Percentiles rank a stretch among this genome's conserved stretches.
Evolutionary conservation across 2,113 vertebrate species (phyloP).

Genomic region (Sylvia atricapilla): DNA sequence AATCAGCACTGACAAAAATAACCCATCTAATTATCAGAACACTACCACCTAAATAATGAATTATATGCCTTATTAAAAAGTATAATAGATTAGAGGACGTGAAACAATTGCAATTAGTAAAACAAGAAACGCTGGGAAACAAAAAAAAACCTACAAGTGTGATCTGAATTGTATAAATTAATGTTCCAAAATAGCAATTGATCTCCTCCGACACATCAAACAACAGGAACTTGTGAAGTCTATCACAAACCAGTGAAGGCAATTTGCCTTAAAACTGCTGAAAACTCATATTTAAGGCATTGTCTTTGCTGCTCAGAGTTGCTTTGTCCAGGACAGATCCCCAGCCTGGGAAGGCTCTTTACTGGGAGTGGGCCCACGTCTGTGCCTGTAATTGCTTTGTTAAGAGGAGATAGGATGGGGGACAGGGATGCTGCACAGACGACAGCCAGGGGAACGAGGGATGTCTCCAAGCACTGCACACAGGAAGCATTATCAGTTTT

Average conservation of each 20-base stretch:
- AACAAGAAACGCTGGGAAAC: neutral
- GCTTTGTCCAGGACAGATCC: neutral
- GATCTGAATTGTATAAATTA: constrained; percentile 19
- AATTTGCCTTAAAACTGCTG: neutral
- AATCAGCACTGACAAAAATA: constrained; percentile 36
- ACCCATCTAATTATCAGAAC: constrained; percentile 42
- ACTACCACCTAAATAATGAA: neutral
- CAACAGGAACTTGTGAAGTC: neutral
- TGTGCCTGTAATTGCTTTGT: neutral
- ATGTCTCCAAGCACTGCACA: neutral
- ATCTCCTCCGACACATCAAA: neutral
- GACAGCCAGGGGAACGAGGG: neutral
- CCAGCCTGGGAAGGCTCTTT: neutral
- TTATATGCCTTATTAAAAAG: constrained; percentile 51
- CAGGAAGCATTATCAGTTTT: neutral
- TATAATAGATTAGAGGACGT: constrained; percentile 26
- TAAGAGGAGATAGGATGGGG: neutral
- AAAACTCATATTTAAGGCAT: neutral
- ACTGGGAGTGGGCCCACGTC: neutral
- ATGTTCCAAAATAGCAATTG: neutral
- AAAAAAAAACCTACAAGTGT: neutral
- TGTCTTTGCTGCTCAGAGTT: neutral
- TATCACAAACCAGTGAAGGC: neutral
- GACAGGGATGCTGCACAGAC: neutral
- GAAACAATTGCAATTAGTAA: constrained; percentile 51